These are phyloP conservation scores for Branchipolynoe longqiensis DNA, from an alignment of 2,888 invertebrate genomes.

Conservation along the genomic window DNA sequence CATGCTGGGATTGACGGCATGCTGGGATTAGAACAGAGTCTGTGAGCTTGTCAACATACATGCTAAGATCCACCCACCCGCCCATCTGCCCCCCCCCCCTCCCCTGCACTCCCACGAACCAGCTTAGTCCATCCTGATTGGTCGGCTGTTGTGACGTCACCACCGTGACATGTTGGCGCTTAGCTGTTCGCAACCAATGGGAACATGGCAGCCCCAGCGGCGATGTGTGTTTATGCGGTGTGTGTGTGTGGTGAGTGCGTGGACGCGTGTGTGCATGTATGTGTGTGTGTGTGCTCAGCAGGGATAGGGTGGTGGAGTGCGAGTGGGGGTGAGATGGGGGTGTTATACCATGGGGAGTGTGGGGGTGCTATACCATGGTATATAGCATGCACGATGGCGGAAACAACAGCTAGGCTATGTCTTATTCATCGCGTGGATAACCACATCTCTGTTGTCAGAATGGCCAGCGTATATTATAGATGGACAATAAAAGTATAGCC, in stretches of 20 bases:
- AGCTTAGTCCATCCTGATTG: neutral
- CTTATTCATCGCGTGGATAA: neutral
- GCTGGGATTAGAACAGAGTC: neutral
- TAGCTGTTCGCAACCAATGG: neutral
- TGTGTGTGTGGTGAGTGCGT: neutral
- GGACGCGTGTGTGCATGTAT: conserved; percentile 6
- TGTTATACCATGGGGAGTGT: neutral
- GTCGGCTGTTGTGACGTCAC: conserved; percentile 30
- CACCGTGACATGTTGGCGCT: conserved; percentile 6
- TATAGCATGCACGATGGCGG: neutral
- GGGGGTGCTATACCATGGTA: neutral
- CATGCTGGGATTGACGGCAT: no score
- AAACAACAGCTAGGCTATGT: neutral
- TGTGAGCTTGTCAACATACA: conserved; percentile 23
- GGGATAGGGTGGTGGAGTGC: neutral
- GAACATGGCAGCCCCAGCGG: neutral
- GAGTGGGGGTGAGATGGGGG: neutral
- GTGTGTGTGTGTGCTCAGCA: neutral
- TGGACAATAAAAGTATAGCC: no score
- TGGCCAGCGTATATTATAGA: no score
- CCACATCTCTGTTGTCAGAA: no score
- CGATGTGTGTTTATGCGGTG: no score
- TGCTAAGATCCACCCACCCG: conserved; percentile 7
- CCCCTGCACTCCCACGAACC: neutral
- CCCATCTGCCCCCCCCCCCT: neutral